Base-by-base conservation (phyloP, 2,113 vertebrate genomes). In the Leptosomus discolor region DNA sequence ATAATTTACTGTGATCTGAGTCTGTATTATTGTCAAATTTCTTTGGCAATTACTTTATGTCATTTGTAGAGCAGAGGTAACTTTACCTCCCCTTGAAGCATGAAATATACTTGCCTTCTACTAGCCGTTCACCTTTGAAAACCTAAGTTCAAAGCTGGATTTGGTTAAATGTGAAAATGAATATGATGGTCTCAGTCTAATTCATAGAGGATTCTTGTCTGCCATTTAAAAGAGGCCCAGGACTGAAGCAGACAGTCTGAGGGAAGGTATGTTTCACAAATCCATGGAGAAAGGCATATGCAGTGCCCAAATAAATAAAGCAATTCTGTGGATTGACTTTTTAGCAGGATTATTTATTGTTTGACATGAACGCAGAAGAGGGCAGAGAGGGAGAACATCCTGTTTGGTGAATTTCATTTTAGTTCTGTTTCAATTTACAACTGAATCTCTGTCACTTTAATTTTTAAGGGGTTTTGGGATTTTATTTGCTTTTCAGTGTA, bases 81-180 rank as follows among this genome's bases (percentile, higher is more conserved):
- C 46, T 92, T 90, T 85, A 94, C 81, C 88, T 95, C 53, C 56
- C 63, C 92, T 96, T 85, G 63, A 96, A 96, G 24, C 60, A 53
- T 95, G 45, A 94, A 96, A 97, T 83, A 57, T 65, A 81, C 82
- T 95, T 87, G 90, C 79, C 78, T 97, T 97, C 67, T 48, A 85
- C 92, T 97, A 90, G 58, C 75, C 41, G 37, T 92, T 75, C 64
- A 94, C 93, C 73, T 94, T 88, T 69, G 27, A 79, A 97, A 96
- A 85, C 32, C 7, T 46, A 43, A 85, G 23, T 96, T 96, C 36
- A 78, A 95, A 96, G 97, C 95, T 97, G 94, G 83, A 95, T 97
- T 97, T 96, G 71, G 94, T 98, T 98, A 96, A 77, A 96, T 8
- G 64, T 86, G 76, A 95, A 97, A 96, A 94, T 80, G 34, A 94